phyloP scores from a whole-genome alignment of 2,888 invertebrate genomes.

The Melanotus villosus region DNA sequence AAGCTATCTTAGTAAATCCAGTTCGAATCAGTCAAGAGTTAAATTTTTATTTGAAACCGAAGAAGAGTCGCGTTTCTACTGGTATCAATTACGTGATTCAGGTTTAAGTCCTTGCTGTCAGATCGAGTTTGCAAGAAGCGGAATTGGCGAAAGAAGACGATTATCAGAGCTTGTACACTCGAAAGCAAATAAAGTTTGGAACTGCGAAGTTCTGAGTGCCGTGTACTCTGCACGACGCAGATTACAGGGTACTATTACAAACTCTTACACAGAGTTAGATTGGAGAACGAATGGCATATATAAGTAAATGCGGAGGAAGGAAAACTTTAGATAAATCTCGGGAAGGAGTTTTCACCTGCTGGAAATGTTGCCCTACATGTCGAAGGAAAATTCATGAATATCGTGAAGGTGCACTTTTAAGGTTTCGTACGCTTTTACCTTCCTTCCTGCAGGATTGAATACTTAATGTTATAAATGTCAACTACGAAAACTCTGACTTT shows the following conservation, averaged over 20 bases:
- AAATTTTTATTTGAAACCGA: constrained; percentile 4
- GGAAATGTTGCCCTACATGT: no score
- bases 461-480: no score
- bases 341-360: neutral
- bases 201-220: constrained; percentile 4
- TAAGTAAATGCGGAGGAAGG: constrained; percentile 20
- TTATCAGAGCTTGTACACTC: constrained; percentile 16
- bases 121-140: constrained; percentile 7
- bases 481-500: no score
- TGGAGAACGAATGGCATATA: constrained; percentile 27
- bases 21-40: neutral
- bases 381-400: no score
- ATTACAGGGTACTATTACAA: constrained; percentile 34
- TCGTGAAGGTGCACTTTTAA: no score
- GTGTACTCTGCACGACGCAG: constrained; percentile 18
- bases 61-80: constrained; percentile 3
- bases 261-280: constrained; percentile 27
- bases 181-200: constrained; percentile 27
- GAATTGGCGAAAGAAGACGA: constrained; percentile 19
- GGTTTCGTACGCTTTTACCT: no score
- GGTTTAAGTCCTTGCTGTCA: constrained; percentile 5
- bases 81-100: constrained; percentile 15
- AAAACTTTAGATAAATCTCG: constrained; percentile 13
- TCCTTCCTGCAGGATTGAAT: no score
- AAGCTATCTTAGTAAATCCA: no score